Base-by-base conservation (phyloP, 2,888 invertebrate species). In the Chydorus sphaericus region DNA sequence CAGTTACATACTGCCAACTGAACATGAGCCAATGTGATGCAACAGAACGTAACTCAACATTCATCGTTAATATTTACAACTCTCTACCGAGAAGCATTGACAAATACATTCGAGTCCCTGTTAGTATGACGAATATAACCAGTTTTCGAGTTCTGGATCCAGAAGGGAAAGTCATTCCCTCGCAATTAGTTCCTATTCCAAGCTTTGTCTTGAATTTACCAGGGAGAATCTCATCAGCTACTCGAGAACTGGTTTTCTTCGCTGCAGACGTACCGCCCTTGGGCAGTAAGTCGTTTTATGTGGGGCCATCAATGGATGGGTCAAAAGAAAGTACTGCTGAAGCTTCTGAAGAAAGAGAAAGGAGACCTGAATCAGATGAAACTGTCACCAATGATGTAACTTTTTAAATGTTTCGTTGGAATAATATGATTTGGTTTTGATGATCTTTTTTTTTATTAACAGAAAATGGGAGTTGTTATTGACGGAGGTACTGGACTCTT, bases 271-370 rank as follows among this genome's bases (percentile, higher is more conserved):
- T 86, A 2, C 82, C 85, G 0, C 54, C 51, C 38, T 30, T 84
- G 1, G 84, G 86, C 0, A 80, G 78, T 62, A 78, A 77, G 63
- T 77, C 80, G 0, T 83, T 76, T 61, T 81, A 77, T 61, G 65
- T 82, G 1, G 61, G 63, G 14, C 53, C 31, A 23, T 18, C 39
- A 6, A 39, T n/a, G n/a, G n/a, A n/a, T n/a, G n/a, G n/a, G n/a
- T n/a, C n/a, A n/a, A n/a, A n/a, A n/a, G n/a, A n/a, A n/a, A n/a
- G n/a, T n/a, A n/a, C n/a, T n/a, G n/a, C n/a, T n/a, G 20, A 39
- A n/a, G 6, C 7, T n/a, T 16, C 20, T 23, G 36, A 11, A n/a
- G n/a, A 33, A 10, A 8, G 8, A 7, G 61, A 63, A 16, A 55
- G 39, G 52, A 33, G 8, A 14, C 37, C n/a, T 8, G 20, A 33